A percentile compares a stretch with the other conserved stretches of the same genome.
Evolutionary conservation across 2,113 vertebrate species (phyloP).

Genomic region (Turnix velox): DNA sequence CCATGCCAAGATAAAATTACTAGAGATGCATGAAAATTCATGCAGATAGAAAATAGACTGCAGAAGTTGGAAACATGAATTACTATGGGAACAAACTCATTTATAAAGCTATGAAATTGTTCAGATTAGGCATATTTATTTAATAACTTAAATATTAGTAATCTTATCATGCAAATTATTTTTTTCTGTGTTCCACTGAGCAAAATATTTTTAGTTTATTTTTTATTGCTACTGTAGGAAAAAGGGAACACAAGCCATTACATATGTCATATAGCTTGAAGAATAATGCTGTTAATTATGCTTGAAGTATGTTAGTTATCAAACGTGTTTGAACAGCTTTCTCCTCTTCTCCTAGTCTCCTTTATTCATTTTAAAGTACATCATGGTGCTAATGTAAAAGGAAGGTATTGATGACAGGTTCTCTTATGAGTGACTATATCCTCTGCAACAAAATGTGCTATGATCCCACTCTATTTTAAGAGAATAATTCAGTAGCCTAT

Average conservation of each 20-base stretch:
- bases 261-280: background rate
- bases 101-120: background rate
- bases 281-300: background rate
- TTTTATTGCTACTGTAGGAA: background rate
- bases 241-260: background rate
- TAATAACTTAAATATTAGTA: background rate
- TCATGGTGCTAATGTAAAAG: background rate
- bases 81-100: background rate
- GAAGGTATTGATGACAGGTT: background rate
- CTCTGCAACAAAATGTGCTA: background rate
- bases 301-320: background rate
- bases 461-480: background rate
- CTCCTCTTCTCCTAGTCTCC: background rate
- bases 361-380: background rate
- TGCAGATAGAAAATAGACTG: background rate
- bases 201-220: background rate
- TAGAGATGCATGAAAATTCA: background rate
- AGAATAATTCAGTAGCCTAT: background rate
- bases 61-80: background rate
- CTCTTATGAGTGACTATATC: background rate
- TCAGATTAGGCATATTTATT: background rate
- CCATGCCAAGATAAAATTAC: background rate
- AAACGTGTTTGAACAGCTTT: background rate
- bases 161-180: background rate
- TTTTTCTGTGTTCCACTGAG: background rate